A percentile compares a stretch with the other conserved stretches of the same genome.
Evolutionary conservation across 2,113 vertebrate species (phyloP).

Genomic region (Channa maculata): DNA sequence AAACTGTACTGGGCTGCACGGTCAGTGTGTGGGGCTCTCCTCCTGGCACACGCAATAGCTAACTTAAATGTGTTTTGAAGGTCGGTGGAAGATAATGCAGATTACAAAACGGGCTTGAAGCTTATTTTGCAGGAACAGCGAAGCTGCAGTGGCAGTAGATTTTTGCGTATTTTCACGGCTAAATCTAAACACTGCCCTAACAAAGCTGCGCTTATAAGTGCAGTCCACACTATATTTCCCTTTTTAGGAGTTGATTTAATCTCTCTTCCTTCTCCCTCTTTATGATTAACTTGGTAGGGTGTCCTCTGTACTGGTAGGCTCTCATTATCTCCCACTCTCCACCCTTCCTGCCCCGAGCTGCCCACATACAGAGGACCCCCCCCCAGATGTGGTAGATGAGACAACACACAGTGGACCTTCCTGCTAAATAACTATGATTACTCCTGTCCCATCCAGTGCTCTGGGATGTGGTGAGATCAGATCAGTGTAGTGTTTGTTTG

Average conservation of each 20-base stretch:
- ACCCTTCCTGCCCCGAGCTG: constrained; percentile 66
- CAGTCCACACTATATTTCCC: constrained; percentile 16
- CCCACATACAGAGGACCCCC: constrained; percentile 39
- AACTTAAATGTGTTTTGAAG: constrained; percentile 12
- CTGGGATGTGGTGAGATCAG: too few species aligned
- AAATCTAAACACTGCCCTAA: too few species aligned
- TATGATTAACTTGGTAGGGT: constrained; percentile 37
- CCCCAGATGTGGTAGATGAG: constrained; percentile 26
- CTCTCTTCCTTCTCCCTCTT: constrained; percentile 19
- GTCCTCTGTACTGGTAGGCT: constrained; percentile 49
- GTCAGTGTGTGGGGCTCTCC: constrained; percentile 25
- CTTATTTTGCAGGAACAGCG: constrained; percentile 5
- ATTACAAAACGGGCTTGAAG: not conserved
- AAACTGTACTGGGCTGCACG: constrained; percentile 28
- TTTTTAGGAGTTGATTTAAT: constrained; percentile 11
- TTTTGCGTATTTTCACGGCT: not conserved
- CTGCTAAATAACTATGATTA: constrained; percentile 1
- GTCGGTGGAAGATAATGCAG: not conserved
- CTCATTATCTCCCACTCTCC: constrained; percentile 65
- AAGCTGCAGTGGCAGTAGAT: not conserved
- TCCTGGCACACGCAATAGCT: not conserved
- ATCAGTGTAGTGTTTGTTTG: not conserved
- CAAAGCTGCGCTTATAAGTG: not conserved
- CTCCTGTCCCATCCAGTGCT: too few species aligned
- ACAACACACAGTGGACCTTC: constrained; percentile 15